These are phyloP conservation scores for Trogon surrucura DNA, from an alignment of 2,113 vertebrate species.

Conservation along the genomic window DNA sequence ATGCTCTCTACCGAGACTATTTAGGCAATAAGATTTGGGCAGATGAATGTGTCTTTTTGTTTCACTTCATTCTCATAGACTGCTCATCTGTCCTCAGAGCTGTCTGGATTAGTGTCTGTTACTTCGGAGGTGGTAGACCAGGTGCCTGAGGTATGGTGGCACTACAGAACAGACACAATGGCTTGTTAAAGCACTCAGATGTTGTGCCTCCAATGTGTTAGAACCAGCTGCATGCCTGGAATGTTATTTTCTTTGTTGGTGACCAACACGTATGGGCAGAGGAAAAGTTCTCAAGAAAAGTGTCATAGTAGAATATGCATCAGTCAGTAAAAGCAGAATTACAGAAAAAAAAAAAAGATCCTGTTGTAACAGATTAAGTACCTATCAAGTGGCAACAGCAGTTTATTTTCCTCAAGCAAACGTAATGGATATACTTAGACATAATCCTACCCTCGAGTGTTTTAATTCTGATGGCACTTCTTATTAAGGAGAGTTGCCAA, in stretches of 20 bases:
- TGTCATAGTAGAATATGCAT: slow-evolving; percentile 11
- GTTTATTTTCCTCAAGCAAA: slow-evolving; percentile 63
- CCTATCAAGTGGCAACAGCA: slow-evolving; percentile 55
- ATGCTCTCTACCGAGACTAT: neutral
- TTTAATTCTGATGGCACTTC: slow-evolving; percentile 48
- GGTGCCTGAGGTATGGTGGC: neutral
- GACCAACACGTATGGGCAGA: neutral
- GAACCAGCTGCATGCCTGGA: neutral
- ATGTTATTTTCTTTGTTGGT: neutral
- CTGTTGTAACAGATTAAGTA: slow-evolving; percentile 49
- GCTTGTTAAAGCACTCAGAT: neutral
- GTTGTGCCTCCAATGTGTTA: neutral
- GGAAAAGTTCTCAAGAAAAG: neutral
- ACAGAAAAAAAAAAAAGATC: neutral
- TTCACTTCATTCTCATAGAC: neutral
- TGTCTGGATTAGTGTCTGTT: neutral
- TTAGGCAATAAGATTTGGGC: neutral
- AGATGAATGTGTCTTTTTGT: neutral
- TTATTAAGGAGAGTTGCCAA: slow-evolving; percentile 49
- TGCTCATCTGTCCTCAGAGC: neutral
- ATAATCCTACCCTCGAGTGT: slow-evolving; percentile 65
- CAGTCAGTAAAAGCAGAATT: slow-evolving; percentile 22
- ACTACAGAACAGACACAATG: neutral
- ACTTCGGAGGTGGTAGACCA: neutral
- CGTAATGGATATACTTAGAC: slow-evolving; percentile 53